A percentile compares a stretch with the other conserved stretches of the same genome.
Conservation (phyloP, 2,888 invertebrate species). For the Onthophagus sagittarius region DNA sequence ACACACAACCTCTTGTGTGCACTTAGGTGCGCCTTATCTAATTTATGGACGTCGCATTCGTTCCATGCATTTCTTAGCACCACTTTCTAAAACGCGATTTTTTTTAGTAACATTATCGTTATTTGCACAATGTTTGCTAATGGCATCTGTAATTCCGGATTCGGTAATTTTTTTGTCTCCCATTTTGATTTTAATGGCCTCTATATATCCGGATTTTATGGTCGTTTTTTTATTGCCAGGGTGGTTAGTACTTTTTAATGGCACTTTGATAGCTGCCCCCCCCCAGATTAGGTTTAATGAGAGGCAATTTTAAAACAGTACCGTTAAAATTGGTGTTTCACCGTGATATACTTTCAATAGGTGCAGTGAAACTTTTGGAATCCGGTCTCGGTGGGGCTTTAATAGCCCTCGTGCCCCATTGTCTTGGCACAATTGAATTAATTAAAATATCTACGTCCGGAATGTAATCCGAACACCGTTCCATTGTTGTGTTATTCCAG, state of each 20-base stretch:
- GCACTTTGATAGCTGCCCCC: not conserved
- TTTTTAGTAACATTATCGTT: not conserved
- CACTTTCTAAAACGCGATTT: not conserved
- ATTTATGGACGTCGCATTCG: not conserved
- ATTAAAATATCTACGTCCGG: not conserved
- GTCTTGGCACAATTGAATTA: not conserved
- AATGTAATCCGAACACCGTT: not conserved
- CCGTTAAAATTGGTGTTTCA: not conserved
- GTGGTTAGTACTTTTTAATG: not conserved
- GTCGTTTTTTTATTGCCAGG: not conserved
- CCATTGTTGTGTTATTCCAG: not conserved
- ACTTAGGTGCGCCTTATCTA: not conserved
- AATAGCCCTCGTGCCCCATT: not conserved
- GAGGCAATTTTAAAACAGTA: not conserved
- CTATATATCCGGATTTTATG: not conserved
- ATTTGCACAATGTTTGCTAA: not conserved
- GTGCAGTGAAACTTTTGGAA: not conserved
- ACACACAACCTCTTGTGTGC: not conserved
- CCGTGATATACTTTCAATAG: not conserved
- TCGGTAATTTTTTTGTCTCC: not conserved
- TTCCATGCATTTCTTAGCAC: not conserved
- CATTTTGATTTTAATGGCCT: not conserved
- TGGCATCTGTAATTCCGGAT: not conserved
- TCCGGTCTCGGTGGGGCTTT: not conserved
- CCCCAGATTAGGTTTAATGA: not conserved